phyloP scores from a whole-genome alignment of 92 coral and sea anemone genomes.

The Bergia sp. region DNA sequence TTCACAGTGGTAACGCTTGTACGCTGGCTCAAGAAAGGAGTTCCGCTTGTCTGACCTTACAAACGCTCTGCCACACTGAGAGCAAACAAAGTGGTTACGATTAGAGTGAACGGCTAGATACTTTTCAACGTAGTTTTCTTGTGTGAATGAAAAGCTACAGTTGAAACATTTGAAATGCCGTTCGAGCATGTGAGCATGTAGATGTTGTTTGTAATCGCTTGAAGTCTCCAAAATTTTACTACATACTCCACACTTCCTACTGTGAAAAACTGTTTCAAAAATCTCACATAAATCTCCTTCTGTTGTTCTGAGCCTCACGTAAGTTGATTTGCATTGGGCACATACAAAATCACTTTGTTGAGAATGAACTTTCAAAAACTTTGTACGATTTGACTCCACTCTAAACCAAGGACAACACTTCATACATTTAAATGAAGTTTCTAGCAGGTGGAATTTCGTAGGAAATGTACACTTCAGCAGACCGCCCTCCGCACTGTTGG shows the following conservation, averaged over 20 bases:
- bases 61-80: conserved; percentile 15
- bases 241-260: neutral
- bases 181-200: conserved; percentile 25
- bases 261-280: neutral
- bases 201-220: conserved; percentile 7
- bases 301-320: neutral
- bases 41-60: conserved; percentile 13
- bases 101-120: conserved; percentile 8
- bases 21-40: neutral
- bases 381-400: neutral
- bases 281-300: neutral
- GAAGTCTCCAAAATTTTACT: neutral
- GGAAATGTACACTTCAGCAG: neutral
- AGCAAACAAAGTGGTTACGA: conserved; percentile 18
- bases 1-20: conserved; percentile 23
- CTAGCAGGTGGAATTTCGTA: neutral
- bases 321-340: neutral
- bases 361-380: neutral
- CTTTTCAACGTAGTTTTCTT: conserved; percentile 5
- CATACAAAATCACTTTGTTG: neutral
- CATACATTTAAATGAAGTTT: neutral
- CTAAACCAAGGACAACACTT: conserved; percentile 5
- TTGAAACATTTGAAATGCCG: conserved; percentile 4
- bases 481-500: neutral
- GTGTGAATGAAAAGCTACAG: conserved; percentile 14